phyloP scores from a whole-genome alignment of 2,888 invertebrate genomes.

The Labia minor region DNA sequence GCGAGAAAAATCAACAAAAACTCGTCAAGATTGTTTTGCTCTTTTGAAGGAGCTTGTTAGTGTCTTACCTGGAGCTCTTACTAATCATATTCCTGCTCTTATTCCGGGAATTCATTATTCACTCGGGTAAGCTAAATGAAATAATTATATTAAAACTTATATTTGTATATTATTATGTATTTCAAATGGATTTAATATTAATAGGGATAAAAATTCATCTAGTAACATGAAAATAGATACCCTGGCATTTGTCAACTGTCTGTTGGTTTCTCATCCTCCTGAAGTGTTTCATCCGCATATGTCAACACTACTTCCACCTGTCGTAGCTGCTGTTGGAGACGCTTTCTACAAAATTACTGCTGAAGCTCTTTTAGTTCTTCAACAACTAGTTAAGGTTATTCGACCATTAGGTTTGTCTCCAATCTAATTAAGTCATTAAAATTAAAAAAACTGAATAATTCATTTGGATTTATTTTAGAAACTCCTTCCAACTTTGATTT shows the following conservation, averaged over 20 bases:
- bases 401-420: conserved; percentile 57
- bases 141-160: not conserved
- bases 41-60: conserved; percentile 80
- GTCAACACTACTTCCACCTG: conserved; percentile 65
- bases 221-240: conserved; percentile 98
- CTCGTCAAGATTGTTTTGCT: conserved; percentile 84
- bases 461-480: conserved; percentile 30
- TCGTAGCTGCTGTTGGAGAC: conserved; percentile 84
- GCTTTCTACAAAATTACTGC: conserved; percentile 98
- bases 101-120: conserved; percentile 85
- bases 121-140: conserved; percentile 43
- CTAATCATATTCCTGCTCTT: conserved; percentile 69
- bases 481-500: conserved; percentile 55
- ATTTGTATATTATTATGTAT: not conserved
- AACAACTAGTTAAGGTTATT: conserved; percentile 88
- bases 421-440: not conserved
- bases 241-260: conserved; percentile 76
- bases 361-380: conserved; percentile 85
- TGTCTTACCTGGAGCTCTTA: conserved; percentile 80
- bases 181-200: not conserved
- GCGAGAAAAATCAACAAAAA: conserved; percentile 74
- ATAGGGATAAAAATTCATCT: conserved; percentile 82
- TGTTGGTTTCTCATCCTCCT: conserved; percentile 67
- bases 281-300: conserved; percentile 73
- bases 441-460: not conserved